A percentile compares a stretch with the other conserved stretches of the same genome.
Evolutionary conservation across 2,888 invertebrate genomes (phyloP).

Genomic region (Eurytoma adleriae): DNA sequence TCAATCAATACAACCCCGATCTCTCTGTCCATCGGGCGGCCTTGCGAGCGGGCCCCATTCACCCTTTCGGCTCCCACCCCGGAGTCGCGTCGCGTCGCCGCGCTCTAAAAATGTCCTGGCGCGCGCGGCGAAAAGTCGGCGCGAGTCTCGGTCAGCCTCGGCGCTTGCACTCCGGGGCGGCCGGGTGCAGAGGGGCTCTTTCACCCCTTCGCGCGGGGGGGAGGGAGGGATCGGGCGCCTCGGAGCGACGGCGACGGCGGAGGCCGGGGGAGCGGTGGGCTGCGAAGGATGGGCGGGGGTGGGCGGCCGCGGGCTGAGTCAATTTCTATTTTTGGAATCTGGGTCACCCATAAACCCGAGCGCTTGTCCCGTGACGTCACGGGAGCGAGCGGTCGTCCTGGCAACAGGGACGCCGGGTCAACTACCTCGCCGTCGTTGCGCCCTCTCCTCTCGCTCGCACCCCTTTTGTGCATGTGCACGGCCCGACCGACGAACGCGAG

Average conservation of each 20-base stretch:
- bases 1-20: no score
- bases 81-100: no score
- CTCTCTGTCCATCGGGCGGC: no score
- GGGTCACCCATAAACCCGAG: constrained; percentile 74
- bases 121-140: no score
- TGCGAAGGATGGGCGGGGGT: not conserved
- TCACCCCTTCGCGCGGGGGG: constrained; percentile 30
- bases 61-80: no score
- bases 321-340: constrained; percentile 74
- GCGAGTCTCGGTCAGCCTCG: not conserved
- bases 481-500: not conserved
- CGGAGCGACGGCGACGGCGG: not conserved
- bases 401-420: constrained; percentile 73
- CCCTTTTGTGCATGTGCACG: not conserved
- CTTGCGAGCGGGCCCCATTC: no score
- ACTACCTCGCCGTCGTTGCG: constrained; percentile 62
- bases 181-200: constrained; percentile 17
- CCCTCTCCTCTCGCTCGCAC: not conserved
- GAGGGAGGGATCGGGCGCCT: not conserved
- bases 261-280: not conserved
- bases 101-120: no score
- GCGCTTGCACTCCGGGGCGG: not conserved
- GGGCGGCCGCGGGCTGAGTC: constrained; percentile 61
- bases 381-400: constrained; percentile 71
- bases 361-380: constrained; percentile 75